Conservation (phyloP, 2,797 vertebrate species). For the Anas bahamensis region DNA sequence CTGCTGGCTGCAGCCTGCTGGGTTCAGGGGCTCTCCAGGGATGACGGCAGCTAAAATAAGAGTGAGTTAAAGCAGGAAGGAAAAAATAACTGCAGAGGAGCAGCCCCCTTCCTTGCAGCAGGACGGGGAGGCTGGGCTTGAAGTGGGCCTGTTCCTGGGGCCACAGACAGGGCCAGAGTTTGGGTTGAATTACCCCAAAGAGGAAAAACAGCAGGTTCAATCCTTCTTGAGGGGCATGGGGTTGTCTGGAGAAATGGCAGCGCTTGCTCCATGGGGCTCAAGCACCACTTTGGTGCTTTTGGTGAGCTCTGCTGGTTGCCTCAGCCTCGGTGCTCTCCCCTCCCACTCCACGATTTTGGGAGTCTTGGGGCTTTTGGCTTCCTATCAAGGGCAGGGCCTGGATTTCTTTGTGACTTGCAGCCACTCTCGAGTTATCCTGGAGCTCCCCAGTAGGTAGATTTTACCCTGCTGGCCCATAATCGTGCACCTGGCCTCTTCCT, state of each 20-base stretch:
- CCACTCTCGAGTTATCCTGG: not conserved
- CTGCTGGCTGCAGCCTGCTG: not conserved
- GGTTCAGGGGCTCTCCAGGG: not conserved
- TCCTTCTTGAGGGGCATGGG: not conserved
- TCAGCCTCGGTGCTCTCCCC: not conserved
- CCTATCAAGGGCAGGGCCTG: no score
- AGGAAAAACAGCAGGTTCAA: not conserved
- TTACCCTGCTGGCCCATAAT: not conserved
- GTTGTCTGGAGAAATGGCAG: not conserved
- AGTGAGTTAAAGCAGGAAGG: not conserved
- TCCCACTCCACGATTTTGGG: not conserved
- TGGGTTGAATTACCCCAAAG: not conserved
- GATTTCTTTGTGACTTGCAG: not conserved
- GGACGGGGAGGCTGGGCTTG: not conserved
- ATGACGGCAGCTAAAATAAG: not conserved
- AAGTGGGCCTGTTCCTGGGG: not conserved
- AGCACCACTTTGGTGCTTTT: not conserved
- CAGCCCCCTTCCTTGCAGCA: fast-evolving
- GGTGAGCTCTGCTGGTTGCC: not conserved
- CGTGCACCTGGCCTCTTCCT: not conserved
- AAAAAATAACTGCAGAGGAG: not conserved
- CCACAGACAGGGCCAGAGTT: no score
- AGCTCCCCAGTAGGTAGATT: not conserved
- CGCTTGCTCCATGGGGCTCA: not conserved
- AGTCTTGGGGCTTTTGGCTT: not conserved